These are phyloP conservation scores for Athalia rosae DNA, from an alignment of 2,888 invertebrate species.

Conservation along the genomic window DNA sequence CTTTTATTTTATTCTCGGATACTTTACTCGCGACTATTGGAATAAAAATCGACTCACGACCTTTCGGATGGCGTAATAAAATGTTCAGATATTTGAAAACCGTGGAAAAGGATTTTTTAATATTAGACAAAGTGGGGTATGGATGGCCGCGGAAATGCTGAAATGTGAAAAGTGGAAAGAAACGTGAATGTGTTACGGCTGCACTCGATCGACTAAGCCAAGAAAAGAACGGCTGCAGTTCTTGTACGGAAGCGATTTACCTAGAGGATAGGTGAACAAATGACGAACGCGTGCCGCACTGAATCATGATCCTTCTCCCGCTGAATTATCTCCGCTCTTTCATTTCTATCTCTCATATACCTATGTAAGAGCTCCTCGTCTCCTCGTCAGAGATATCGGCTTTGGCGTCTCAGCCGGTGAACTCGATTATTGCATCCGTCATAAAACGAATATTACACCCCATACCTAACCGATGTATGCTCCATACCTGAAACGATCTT, in stretches of 20 bases:
- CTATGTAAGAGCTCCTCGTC: not conserved
- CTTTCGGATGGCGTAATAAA: not conserved
- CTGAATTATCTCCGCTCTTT: constrained; percentile 29
- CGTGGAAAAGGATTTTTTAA: constrained; percentile 18
- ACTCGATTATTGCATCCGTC: constrained; percentile 14
- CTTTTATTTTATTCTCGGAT: not conserved
- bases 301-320: constrained; percentile 49
- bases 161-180: constrained; percentile 1
- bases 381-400: not conserved
- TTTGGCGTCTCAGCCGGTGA: not conserved
- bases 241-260: constrained; percentile 18
- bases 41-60: not conserved
- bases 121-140: constrained; percentile 27
- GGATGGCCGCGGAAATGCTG: not conserved
- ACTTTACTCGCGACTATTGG: not conserved
- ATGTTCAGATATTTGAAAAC: not conserved
- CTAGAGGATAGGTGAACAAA: constrained; percentile 46
- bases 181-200: constrained; percentile 28
- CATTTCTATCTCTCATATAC: not conserved
- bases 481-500: not conserved
- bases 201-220: constrained; percentile 29
- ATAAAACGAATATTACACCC: constrained; percentile 15
- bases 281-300: constrained; percentile 49
- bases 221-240: not conserved
- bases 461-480: no score